Evolutionary conservation across 2,113 vertebrate genomes (phyloP), one percentile per base, ranked within the genome.

Genomic region (Benitochromis conjunctus): DNA sequence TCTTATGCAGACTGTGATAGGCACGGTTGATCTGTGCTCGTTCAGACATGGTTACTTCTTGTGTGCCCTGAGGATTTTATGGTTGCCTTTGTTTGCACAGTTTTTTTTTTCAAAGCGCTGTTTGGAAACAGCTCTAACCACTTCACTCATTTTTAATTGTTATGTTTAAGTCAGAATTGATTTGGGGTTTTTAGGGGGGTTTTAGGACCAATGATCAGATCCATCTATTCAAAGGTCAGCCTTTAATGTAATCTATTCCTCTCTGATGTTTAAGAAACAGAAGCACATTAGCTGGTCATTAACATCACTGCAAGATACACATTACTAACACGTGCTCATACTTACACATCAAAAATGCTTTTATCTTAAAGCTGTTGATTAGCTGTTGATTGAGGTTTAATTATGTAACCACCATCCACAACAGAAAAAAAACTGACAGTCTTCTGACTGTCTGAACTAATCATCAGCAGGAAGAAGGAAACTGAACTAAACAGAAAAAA

Each of bases 41-140:
- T 60, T 91, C 46, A 82, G 48, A 84, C 38, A 5, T 48, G 46
- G 34, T 79, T 55, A 80, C 48, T 64, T 81, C 56, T 41, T 93
- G 82, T 93, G 80, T 88, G 60, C 69, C 5, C 55, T 91, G 6
- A 83, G 80, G 84, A 87, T 86, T 92, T 88, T 2, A 14, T 48
- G 54, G n/a, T 38, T 54, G 51, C 14, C 38, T 86, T 62, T 66
- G 91, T 54, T 88, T 85, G 57, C 86, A 55, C 69, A 57, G 21
- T 87, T 86, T 71, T 79, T 62, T 88, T 83, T 43, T 79, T 29
- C 18, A 16, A 29, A 57, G 55, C 8, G 18, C 21, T 62, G 24
- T 69, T 55, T 79, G 9, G 9, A 76, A 88, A 79, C 19, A 53
- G 34, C 21, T 41, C n/a, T 18, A 2, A n/a, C n/a, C 7, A 57